These are phyloP conservation scores for Axis porcinus DNA, from an alignment of 2,113 vertebrate species.

Conservation along the genomic window DNA sequence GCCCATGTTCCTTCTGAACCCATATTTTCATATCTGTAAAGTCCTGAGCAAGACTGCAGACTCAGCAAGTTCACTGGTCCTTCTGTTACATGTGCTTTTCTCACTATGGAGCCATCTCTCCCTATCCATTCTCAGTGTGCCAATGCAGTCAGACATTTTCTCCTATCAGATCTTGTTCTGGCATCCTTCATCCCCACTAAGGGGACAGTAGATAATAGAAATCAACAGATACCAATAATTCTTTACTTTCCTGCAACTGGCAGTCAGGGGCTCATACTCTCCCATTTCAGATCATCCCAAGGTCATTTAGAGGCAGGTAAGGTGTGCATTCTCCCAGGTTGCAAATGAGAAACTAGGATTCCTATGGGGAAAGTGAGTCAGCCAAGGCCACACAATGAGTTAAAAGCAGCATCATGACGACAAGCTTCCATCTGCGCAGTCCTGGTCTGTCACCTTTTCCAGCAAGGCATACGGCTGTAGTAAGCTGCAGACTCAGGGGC, in stretches of 20 bases:
- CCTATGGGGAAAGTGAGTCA: not conserved
- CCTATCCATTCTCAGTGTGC: not conserved
- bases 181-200: not conserved
- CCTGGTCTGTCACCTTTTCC: not conserved
- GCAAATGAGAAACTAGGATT: not conserved
- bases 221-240: not conserved
- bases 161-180: not conserved
- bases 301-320: not conserved
- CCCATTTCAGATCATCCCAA: not conserved
- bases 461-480: not conserved
- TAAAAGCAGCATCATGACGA: not conserved
- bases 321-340: not conserved
- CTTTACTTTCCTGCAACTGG: not conserved
- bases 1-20: not conserved
- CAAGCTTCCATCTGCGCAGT: not conserved
- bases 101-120: not conserved
- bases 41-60: not conserved
- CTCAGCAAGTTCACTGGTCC: not conserved
- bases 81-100: not conserved
- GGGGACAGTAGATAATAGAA: not conserved
- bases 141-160: not conserved
- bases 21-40: not conserved
- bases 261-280: not conserved
- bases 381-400: not conserved
- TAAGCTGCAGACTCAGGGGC: not conserved